Evolutionary conservation across 2,888 invertebrate genomes (phyloP).

Genomic region (Athetis lepigone): DNA sequence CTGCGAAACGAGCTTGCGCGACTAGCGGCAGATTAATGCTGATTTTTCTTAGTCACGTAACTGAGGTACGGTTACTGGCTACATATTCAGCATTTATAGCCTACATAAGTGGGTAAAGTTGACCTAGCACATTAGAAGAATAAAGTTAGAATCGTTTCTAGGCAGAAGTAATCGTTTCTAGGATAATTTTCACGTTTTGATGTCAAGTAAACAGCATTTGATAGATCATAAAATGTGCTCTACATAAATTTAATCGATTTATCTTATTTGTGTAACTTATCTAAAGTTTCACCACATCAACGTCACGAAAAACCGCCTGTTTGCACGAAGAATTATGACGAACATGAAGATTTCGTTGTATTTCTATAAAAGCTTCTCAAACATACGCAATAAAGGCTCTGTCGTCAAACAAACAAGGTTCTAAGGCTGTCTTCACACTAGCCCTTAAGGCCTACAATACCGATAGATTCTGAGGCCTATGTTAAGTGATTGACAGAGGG

Average conservation of each 20-base stretch:
- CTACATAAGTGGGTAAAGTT: slow-evolving; percentile 61
- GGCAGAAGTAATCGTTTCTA: slow-evolving; percentile 44
- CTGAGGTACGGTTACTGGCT: slow-evolving; percentile 75
- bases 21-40: slow-evolving; percentile 71
- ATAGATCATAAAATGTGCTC: slow-evolving; percentile 25
- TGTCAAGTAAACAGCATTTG: slow-evolving; percentile 27
- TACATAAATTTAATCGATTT: slow-evolving; percentile 5
- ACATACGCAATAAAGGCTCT: slow-evolving; percentile 65
- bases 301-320: slow-evolving; percentile 54
- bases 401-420: slow-evolving; percentile 64
- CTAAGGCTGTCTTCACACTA: slow-evolving; percentile 67
- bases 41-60: slow-evolving; percentile 82
- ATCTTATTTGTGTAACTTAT: slow-evolving; percentile 36
- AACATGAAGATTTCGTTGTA: slow-evolving; percentile 66
- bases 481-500: slow-evolving; percentile 72
- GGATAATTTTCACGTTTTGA: slow-evolving; percentile 23
- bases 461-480: slow-evolving; percentile 49
- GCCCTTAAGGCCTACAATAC: slow-evolving; percentile 51
- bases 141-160: slow-evolving; percentile 40
- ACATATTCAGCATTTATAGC: slow-evolving; percentile 55
- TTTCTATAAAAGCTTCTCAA: slow-evolving; percentile 69
- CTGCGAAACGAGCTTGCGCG: slow-evolving; percentile 56
- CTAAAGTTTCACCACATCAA: slow-evolving; percentile 10
- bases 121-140: slow-evolving; percentile 56
- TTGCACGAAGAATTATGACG: slow-evolving; percentile 60